Conservation (phyloP, 2,113 vertebrate genomes). For the Macroglossus sobrinus region DNA sequence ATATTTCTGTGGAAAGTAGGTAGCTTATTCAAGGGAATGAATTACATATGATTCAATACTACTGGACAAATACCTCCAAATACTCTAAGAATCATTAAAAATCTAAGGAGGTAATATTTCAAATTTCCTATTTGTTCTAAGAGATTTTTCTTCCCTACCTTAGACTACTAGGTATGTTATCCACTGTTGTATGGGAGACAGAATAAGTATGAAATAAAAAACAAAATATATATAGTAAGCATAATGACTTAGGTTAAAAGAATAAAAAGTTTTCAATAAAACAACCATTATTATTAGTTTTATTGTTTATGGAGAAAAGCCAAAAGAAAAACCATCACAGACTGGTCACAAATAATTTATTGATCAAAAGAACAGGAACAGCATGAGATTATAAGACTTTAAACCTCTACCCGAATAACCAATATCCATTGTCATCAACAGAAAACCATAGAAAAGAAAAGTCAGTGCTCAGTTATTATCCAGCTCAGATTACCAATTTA, state of each 20-base stretch:
- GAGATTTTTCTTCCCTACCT: neutral
- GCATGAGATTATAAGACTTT: neutral
- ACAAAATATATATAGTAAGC: neutral
- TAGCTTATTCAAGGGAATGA: slow-evolving; percentile 50
- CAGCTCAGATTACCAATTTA: neutral
- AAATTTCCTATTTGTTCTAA: neutral
- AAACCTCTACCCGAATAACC: neutral
- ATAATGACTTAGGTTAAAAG: neutral
- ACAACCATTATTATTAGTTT: neutral
- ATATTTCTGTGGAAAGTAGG: slow-evolving; percentile 13
- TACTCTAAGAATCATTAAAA: neutral
- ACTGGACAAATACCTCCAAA: slow-evolving; percentile 4
- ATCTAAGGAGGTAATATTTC: neutral
- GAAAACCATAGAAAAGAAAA: neutral
- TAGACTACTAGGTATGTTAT: neutral
- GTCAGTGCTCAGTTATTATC: neutral
- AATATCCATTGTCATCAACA: neutral
- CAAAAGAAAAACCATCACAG: neutral
- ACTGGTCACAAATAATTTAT: neutral
- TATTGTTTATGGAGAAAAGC: neutral
- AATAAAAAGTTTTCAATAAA: neutral
- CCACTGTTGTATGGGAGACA: neutral
- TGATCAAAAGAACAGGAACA: neutral
- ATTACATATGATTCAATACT: slow-evolving; percentile 49
- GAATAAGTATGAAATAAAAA: neutral